These are phyloP conservation scores for Opisthograptis luteolata DNA, from an alignment of 2,888 invertebrate species.

Conservation along the genomic window DNA sequence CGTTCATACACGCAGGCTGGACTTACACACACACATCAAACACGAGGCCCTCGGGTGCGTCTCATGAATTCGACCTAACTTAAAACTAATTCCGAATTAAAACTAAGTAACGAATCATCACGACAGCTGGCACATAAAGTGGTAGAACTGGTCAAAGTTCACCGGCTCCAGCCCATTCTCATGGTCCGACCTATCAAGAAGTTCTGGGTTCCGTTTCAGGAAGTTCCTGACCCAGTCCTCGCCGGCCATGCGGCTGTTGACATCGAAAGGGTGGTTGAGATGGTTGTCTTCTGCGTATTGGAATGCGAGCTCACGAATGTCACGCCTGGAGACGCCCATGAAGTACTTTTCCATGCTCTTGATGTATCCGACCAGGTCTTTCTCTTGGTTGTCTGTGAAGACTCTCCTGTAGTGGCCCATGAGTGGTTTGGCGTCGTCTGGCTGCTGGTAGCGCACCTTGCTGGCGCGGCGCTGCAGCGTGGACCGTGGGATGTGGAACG, in stretches of 20 bases:
- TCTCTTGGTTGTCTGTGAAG: conserved; percentile 78
- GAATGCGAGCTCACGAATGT: conserved; percentile 78
- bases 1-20: conserved; percentile 43
- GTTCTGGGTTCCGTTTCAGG: conserved; percentile 75
- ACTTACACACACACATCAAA: conserved; percentile 46
- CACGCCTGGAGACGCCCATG: conserved; percentile 77
- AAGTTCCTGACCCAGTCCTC: conserved; percentile 82
- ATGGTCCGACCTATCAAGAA: conserved; percentile 66
- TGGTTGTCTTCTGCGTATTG: conserved; percentile 78
- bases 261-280: conserved; percentile 75
- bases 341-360: conserved; percentile 80
- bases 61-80: conserved; percentile 52
- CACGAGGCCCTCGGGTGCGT: conserved; percentile 60
- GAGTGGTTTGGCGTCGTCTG: conserved; percentile 73
- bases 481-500: conserved; percentile 78
- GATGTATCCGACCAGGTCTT: conserved; percentile 78
- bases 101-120: conserved; percentile 59
- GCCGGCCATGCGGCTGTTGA: conserved; percentile 78
- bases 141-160: conserved; percentile 80
- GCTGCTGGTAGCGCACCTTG: conserved; percentile 74
- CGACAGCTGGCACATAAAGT: conserved; percentile 79
- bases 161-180: conserved; percentile 74
- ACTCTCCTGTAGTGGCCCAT: conserved; percentile 80
- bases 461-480: conserved; percentile 78
- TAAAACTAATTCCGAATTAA: conserved; percentile 45